phyloP scores from a whole-genome alignment of 1,140 invertebrate species.

The Alviniconcha marisindica region DNA sequence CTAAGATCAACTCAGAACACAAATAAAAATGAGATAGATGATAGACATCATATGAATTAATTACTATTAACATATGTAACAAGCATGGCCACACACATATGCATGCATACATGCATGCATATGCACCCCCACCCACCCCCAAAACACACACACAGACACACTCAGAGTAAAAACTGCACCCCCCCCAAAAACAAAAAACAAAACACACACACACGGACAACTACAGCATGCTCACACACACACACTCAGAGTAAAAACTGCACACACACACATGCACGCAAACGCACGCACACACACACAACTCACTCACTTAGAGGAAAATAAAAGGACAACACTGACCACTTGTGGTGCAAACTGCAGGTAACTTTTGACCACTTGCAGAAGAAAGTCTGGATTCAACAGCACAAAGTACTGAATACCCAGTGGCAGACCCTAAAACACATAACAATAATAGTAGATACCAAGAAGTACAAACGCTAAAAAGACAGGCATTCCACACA shows the following conservation, averaged over 20 bases:
- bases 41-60: no score
- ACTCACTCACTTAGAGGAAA: no score
- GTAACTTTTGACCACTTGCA: constrained; percentile 87
- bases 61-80: no score
- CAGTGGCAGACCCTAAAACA: constrained; percentile 82
- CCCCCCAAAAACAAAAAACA: no score
- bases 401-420: constrained; percentile 85
- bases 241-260: not conserved
- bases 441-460: constrained; percentile 1
- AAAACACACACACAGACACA: not conserved
- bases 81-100: no score
- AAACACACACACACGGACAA: not conserved
- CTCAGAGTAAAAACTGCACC: no score
- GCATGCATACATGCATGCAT: no score
- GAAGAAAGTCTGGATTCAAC: constrained; percentile 91
- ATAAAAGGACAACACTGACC: constrained; percentile 59
- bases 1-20: no score
- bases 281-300: not conserved
- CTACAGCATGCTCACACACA: not conserved
- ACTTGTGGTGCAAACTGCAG: constrained; percentile 84
- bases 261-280: no score
- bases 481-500: not conserved
- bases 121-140: not conserved
- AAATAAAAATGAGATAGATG: no score
- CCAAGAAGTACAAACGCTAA: not conserved